These are phyloP conservation scores for Ammodytes dubius DNA, from an alignment of 2,113 vertebrate genomes.

Conservation along the genomic window DNA sequence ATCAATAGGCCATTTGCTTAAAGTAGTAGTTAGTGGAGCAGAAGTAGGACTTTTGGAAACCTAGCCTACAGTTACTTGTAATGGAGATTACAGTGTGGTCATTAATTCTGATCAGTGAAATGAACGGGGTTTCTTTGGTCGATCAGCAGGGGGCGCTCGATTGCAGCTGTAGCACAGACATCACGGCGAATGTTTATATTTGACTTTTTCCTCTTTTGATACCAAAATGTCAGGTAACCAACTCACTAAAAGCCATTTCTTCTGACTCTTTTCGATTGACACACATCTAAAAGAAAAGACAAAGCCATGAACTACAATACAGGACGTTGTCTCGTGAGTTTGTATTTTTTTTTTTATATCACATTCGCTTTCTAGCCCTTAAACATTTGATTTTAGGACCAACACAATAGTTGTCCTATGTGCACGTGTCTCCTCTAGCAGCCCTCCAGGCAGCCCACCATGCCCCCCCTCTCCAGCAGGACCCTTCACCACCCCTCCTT, in stretches of 20 bases:
- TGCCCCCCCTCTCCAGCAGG: conserved; percentile 52
- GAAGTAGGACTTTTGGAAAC: too few species aligned
- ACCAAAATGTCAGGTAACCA: neutral
- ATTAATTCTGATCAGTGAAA: neutral
- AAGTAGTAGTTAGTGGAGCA: too few species aligned
- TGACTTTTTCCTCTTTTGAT: neutral
- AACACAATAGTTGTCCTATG: neutral
- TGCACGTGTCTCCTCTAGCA: neutral
- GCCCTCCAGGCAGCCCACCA: conserved; percentile 2
- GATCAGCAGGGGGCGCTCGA: conserved; percentile 35
- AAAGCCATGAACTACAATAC: conserved; percentile 5
- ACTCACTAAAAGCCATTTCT: neutral
- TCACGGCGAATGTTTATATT: too few species aligned
- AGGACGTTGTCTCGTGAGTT: conserved; percentile 34
- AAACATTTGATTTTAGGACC: neutral
- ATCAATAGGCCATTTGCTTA: too few species aligned
- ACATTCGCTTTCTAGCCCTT: neutral
- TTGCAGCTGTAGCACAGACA: neutral
- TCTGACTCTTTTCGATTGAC: neutral
- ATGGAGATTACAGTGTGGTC: too few species aligned
- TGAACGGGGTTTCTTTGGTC: neutral
- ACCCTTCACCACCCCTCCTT: conserved; percentile 76
- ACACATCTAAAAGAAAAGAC: too few species aligned
- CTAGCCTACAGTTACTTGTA: too few species aligned
- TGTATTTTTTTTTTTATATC: neutral